Base-by-base conservation (phyloP, 2,113 vertebrate species). In the Sinocyclocheilus maitianheensis region DNA sequence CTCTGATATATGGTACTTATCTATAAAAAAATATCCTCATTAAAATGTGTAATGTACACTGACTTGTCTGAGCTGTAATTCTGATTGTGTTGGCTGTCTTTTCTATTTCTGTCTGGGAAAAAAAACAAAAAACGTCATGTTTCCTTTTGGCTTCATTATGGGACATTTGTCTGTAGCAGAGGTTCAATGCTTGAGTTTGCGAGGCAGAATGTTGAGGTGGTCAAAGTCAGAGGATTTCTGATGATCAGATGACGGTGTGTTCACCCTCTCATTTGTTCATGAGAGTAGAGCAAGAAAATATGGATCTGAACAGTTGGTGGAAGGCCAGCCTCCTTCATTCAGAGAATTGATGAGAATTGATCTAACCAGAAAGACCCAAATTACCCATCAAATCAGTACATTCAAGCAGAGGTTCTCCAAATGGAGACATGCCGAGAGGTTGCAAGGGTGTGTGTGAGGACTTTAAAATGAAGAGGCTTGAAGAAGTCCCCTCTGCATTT, bases 251-350 rank as follows among this genome's bases (percentile, higher is more conserved):
- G 48, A 55, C 16, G 5, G 62, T 69, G 51, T 43, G 77, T 76
- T 67, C 77, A 63, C 71, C 34, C 83, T 85, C 34, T 9, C 7
- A 69, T 88, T 62, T 46, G 67, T 71, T 30, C 16, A 69, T 69
- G 65, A 69, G 69, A 37, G 20, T 67, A 48, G 46, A 81, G 51
- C 55, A 22, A 65, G 53, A 78, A 69, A 60, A 76, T 30, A 26
- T 48, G 43, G 79, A 26, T 18, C 74, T 69, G 60, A 84, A 83
- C 58, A 55, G 85, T 75, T 88, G 79, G 58, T 48, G 60, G 58
- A 86, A 48, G 69, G n/a, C 20, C 18, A 81, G 60, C 40, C n/a
- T 24, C 12, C 37, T 81, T 81, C 58, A 46, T 46, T 81, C 22
- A 58, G 30, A 22, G 55, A 62, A 60, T 62, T 48, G 58, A 62